These are phyloP conservation scores for Lysandra bellargus DNA, from an alignment of 2,888 invertebrate genomes.

Conservation along the genomic window DNA sequence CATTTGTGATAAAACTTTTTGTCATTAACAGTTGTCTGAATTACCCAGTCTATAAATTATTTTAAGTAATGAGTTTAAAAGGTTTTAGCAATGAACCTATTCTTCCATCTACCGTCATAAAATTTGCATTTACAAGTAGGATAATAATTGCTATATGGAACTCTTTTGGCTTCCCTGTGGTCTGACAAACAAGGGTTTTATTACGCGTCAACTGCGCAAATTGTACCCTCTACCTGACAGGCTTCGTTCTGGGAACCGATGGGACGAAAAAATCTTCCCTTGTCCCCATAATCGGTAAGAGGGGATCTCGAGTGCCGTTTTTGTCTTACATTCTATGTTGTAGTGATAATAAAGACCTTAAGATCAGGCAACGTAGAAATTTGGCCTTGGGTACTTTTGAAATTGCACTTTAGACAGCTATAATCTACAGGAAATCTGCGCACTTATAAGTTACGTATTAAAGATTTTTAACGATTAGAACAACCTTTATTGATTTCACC, in stretches of 20 bases:
- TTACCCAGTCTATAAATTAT: not conserved
- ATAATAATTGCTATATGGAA: not conserved
- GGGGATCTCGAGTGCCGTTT: constrained; percentile 75
- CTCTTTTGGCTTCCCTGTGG: constrained; percentile 31
- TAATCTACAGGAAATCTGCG: not conserved
- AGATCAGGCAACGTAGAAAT: not conserved
- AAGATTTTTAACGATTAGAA: not conserved
- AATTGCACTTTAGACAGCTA: constrained; percentile 8
- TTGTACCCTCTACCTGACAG: constrained; percentile 62
- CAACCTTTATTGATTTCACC: not conserved
- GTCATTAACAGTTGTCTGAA: not conserved
- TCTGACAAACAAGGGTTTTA: constrained; percentile 26
- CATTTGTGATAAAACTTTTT: no score
- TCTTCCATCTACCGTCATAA: not conserved
- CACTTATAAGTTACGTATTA: not conserved
- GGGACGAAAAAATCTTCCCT: constrained; percentile 60
- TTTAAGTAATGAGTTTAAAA: not conserved
- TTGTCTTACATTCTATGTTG: constrained; percentile 68
- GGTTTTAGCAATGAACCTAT: not conserved
- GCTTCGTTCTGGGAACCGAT: constrained; percentile 60
- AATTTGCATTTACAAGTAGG: constrained; percentile 10
- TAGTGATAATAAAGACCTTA: constrained; percentile 60
- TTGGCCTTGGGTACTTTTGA: constrained; percentile 11
- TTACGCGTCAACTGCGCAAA: constrained; percentile 31
- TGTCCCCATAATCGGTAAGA: constrained; percentile 74